These are phyloP conservation scores for Zoanthus solanderi DNA, from an alignment of 92 coral and sea anemone genomes.

Conservation along the genomic window DNA sequence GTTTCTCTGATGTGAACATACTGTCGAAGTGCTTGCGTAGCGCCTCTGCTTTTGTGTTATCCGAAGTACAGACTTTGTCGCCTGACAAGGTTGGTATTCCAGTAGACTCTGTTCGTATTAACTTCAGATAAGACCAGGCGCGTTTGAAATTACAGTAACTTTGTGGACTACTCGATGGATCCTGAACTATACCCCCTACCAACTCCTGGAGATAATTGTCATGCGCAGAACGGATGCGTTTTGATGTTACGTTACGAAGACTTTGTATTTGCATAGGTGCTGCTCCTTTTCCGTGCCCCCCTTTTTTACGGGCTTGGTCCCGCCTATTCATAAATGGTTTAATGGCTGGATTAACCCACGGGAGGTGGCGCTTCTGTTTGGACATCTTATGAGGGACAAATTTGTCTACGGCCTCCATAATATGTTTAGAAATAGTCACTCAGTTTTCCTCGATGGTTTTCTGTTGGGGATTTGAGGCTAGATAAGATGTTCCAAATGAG, in stretches of 20 bases:
- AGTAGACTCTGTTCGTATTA: slow-evolving; percentile 47
- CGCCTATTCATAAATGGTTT: slow-evolving; percentile 61
- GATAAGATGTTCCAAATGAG: slow-evolving; percentile 41
- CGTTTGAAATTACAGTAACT: not conserved
- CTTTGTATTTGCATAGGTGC: not conserved
- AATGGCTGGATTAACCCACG: slow-evolving; percentile 57
- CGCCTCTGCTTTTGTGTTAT: slow-evolving; percentile 51
- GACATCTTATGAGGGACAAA: slow-evolving; percentile 38
- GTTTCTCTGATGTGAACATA: slow-evolving; percentile 51
- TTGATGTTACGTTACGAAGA: not conserved
- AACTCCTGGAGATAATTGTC: slow-evolving; percentile 49
- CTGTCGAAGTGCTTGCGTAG: slow-evolving; percentile 43
- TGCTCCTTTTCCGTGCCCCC: not conserved
- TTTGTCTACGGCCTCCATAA: slow-evolving; percentile 34
- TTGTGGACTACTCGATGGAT: not conserved
- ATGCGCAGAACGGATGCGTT: not conserved
- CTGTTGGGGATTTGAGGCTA: slow-evolving; percentile 36
- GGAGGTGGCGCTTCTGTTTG: slow-evolving; percentile 44
- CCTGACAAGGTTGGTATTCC: slow-evolving; percentile 58
- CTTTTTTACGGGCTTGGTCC: slow-evolving; percentile 51
- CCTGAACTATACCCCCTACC: slow-evolving; percentile 32
- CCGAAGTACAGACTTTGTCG: slow-evolving; percentile 45
- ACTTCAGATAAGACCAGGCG: slow-evolving; percentile 19
- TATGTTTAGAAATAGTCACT: slow-evolving; percentile 34
- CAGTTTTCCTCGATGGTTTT: slow-evolving; percentile 64